phyloP scores from a whole-genome alignment of 2,888 invertebrate genomes.

The Acanthosepion lycidas region DNA sequence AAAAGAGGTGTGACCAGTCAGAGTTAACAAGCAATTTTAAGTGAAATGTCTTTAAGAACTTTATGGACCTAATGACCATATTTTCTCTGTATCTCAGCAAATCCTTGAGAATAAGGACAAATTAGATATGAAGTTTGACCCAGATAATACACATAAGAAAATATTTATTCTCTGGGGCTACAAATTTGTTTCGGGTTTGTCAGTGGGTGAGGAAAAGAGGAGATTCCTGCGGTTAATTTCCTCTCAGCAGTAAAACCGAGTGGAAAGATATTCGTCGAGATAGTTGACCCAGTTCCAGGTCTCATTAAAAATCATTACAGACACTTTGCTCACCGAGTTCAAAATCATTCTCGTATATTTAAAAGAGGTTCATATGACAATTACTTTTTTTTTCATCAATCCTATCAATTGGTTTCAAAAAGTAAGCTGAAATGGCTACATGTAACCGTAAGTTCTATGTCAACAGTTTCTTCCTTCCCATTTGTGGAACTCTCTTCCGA shows the following conservation, averaged over 20 bases:
- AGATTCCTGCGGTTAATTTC: not conserved
- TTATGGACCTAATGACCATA: not conserved
- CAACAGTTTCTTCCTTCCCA: too few relatives aligned
- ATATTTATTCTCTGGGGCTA: not conserved
- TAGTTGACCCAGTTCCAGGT: not conserved
- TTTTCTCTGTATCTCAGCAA: not conserved
- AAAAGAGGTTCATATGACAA: too few relatives aligned
- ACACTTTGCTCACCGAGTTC: not conserved
- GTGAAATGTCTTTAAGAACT: too few relatives aligned
- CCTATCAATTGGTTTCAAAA: too few relatives aligned
- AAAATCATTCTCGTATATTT: too few relatives aligned
- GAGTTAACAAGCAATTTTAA: too few relatives aligned
- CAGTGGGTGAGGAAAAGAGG: not conserved
- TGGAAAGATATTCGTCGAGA: not conserved
- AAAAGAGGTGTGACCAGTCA: too few relatives aligned
- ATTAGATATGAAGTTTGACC: slow-evolving; percentile 33
- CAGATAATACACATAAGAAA: not conserved
- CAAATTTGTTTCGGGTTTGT: not conserved
- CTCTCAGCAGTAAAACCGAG: slow-evolving; percentile 7
- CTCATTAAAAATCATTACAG: not conserved
- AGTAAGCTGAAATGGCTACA: too few relatives aligned
- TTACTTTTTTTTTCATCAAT: too few relatives aligned
- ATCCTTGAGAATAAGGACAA: not conserved
- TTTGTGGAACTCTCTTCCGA: too few relatives aligned
- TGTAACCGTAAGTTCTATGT: too few relatives aligned